Conservation (phyloP, 1,140 invertebrate genomes). For the Aphaenogaster ashmeadi region DNA sequence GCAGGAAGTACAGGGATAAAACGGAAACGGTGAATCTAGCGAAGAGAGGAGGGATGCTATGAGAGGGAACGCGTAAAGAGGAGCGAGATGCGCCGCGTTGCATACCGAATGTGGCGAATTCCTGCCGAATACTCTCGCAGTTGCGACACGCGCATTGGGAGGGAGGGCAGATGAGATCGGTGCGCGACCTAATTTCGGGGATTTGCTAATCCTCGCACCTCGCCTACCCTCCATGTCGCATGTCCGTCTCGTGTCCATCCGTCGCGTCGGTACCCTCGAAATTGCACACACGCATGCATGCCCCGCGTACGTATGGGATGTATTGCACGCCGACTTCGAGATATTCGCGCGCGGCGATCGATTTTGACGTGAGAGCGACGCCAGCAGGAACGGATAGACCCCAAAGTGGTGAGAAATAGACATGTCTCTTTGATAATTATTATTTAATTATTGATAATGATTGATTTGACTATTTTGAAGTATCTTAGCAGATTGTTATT, state of each 20-base stretch:
- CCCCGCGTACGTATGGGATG: not conserved
- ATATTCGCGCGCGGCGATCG: conserved; percentile 57
- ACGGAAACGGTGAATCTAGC: not conserved
- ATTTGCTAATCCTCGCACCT: conserved; percentile 41
- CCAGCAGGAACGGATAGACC: conserved; percentile 29
- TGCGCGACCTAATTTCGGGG: conserved; percentile 75
- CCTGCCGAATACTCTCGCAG: conserved; percentile 69
- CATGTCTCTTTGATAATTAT: not conserved
- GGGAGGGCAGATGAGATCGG: conserved; percentile 10
- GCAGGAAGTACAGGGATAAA: conserved; percentile 25
- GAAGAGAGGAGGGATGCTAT: not conserved
- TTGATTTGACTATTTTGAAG: not conserved
- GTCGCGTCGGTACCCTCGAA: conserved; percentile 32
- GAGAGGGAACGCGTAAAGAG: conserved; percentile 33
- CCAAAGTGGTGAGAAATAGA: not conserved
- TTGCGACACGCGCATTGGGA: conserved; percentile 68
- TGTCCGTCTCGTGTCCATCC: not conserved
- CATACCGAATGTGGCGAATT: conserved; percentile 75
- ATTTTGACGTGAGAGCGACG: conserved; percentile 56
- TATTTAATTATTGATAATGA: not conserved
- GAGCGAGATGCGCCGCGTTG: conserved; percentile 66
- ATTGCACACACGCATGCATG: conserved; percentile 47
- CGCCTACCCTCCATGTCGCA: not conserved
- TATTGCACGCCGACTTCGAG: conserved; percentile 41
- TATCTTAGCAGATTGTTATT: not conserved